phyloP scores from a whole-genome alignment of 2,113 vertebrate species.

The Pycnonotus jocosus region DNA sequence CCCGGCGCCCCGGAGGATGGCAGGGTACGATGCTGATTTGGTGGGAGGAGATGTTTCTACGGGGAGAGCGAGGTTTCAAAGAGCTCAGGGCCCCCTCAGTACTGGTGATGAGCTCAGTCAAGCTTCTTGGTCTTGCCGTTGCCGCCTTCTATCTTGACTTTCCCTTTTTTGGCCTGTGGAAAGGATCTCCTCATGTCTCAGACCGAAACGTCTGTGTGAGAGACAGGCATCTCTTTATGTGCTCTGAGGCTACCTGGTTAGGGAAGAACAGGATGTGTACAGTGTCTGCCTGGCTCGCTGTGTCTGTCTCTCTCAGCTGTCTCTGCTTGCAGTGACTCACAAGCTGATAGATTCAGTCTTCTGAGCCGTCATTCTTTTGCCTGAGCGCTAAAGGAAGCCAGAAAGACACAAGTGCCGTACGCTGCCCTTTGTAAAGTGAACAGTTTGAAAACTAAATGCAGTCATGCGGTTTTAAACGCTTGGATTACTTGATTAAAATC shows the following conservation, averaged over 20 bases:
- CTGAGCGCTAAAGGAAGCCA: not conserved
- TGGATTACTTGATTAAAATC: not conserved
- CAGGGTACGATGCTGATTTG: not conserved
- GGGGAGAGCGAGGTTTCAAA: not conserved
- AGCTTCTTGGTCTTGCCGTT: not conserved
- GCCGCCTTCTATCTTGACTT: not conserved
- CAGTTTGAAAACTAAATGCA: not conserved
- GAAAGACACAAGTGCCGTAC: not conserved
- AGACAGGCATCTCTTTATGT: not conserved
- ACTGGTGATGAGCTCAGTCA: no score
- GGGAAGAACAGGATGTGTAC: not conserved
- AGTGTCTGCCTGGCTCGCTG: not conserved
- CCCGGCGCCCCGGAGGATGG: fast-evolving
- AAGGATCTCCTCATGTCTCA: not conserved
- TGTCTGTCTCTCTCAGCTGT: not conserved
- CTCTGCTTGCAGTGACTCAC: not conserved
- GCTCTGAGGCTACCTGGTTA: not conserved
- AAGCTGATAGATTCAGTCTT: not conserved
- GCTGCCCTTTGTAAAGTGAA: not conserved
- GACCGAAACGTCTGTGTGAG: not conserved
- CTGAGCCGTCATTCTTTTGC: not conserved
- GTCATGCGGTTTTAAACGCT: not conserved
- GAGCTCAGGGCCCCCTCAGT: not conserved
- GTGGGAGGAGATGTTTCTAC: not conserved
- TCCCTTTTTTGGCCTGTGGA: not conserved